Conservation (phyloP, 2,113 vertebrate genomes). For the Symphodus melops region DNA sequence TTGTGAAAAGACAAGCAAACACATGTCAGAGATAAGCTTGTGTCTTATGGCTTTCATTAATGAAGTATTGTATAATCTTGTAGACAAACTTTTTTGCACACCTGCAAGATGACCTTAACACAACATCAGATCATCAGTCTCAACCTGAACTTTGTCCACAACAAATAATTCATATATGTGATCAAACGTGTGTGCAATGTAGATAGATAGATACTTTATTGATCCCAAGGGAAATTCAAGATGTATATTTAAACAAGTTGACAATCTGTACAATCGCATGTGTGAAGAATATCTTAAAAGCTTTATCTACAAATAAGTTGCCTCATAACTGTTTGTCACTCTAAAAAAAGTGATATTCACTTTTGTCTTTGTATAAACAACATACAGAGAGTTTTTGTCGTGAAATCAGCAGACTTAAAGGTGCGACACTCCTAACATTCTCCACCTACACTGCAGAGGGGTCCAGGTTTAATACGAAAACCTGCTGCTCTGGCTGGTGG, state of each 20-base stretch:
- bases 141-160: no score
- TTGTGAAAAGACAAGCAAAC: neutral
- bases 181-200: neutral
- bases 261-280: neutral
- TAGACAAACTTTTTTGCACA: neutral
- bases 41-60: neutral
- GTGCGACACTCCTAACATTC: neutral
- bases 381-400: no score
- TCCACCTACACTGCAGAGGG: neutral
- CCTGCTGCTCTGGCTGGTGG: conserved; percentile 17
- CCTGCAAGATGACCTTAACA: neutral
- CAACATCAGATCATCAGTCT: no score
- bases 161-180: neutral
- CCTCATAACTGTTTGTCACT: no score
- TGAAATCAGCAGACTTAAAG: neutral
- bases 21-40: neutral
- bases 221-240: no score
- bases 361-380: neutral
- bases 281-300: neutral
- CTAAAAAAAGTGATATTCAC: no score
- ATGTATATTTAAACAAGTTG: neutral
- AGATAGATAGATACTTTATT: no score
- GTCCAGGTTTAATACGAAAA: neutral
- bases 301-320: neutral
- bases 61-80: conserved; percentile 7